Evolutionary conservation across 1,140 invertebrate genomes (phyloP), one percentile per base, ranked within the genome.

Genomic region (Zelostemma sp.): DNA sequence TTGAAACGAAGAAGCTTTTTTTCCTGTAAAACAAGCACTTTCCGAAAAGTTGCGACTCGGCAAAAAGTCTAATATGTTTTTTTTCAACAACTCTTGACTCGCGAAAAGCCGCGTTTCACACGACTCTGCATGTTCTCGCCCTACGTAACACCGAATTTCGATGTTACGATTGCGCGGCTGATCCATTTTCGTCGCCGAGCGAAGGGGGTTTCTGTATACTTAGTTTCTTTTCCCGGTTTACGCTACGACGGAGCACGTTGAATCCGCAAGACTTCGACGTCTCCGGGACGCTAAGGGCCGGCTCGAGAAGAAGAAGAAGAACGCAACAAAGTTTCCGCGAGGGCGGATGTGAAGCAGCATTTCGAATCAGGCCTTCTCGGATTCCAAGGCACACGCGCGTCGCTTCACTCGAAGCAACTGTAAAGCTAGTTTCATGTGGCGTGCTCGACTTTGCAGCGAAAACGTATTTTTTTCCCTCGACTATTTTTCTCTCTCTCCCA

Each of bases 401-500:
- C 9, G 35, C 35, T 38, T 38, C 1, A 38, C 35, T 38, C 14
- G 2, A 12, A 38, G 35, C 35, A 38, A 38, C 40, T 41, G 40
- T 15, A 41, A 41, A 47, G 8, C 14, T 55, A 45, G 53, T 60
- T 61, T 18, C 38, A 38, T 46, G 55, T 43, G 28, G 43, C 54
- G 33, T 16, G 35, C 33, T 65, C 18, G 5, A 15, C 15, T 51
- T 59, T 50, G 40, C 15, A 11, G 38, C 18, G 28, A 16, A 25
- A 25, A 25, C 3, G 8, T 28, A 8, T 14, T 28, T 21, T n/a
- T 43, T 54, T 43, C 28, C 4, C 19, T 28, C 40, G 11, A 51
- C 53, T 56, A 54, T 54, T 49, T 55, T 15, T 12, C 16, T 12
- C 16, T 51, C 57, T 50, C 60, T 49, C 45, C 51, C 21, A 11